Base-by-base conservation (phyloP, 2,888 invertebrate genomes). In the Nymphalis urticae region DNA sequence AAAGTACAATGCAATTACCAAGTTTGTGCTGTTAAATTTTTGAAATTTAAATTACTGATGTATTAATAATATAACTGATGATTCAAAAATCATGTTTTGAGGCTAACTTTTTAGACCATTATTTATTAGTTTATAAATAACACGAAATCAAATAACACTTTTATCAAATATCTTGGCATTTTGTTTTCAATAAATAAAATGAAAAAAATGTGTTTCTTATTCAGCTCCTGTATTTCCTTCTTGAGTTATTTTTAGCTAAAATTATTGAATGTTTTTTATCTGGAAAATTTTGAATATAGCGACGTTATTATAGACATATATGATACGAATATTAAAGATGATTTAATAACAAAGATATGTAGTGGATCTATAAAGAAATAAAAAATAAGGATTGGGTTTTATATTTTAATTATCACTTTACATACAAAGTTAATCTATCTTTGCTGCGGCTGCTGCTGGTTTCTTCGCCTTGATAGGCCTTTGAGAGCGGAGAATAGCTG, bases 401-500 rank as follows among this genome's bases (percentile, higher is more conserved):
- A 76, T 32, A 64, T 78, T 85, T 89, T 90, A 87, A 88, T 88
- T 90, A 73, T 77, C 76, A 80, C 80, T 88, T 89, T 90, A 92
- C 83, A 87, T 83, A 83, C 76, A 83, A 87, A 87, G 79, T 95
- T 96, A 97, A 94, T 97, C 97, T 75, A 96, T 88, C 92, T 97
- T 97, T 89, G 97, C 96, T 63, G 95, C 92, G n/a, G 93, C 90
- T 65, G 91, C 91, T 86, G 95, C 95, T 58, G 94, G 94, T 90
- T 97, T 97, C 93, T 97, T 98, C 76, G 94, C 94, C 79, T 96
- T 95, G 76, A 96, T 94, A 68, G 97, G 96, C 90, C 97, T 96
- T 91, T 99, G 98, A 66, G 98, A 98, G 77, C 96, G 95, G 74
- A 98, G 93, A 79, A 99, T 96, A 76, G 98, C 98, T 82, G 98